Conservation (phyloP, 2,888 invertebrate species). For the Ectemnius lituratus region DNA sequence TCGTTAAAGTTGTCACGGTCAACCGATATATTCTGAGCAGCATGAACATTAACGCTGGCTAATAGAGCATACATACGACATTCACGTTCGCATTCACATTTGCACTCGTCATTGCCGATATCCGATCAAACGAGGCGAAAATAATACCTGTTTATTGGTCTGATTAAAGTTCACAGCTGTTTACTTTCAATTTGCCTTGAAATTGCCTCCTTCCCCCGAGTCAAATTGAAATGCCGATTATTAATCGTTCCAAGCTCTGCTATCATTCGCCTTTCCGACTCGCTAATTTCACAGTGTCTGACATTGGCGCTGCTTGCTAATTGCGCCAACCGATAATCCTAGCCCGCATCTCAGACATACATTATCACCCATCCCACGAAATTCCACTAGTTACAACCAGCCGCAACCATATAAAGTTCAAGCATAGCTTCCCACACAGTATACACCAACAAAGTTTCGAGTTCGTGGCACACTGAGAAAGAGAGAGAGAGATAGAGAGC, state of each 20-base stretch:
- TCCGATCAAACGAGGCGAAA: not conserved
- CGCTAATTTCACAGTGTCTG: not conserved
- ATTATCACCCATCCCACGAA: too few species aligned
- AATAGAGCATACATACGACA: too few species aligned
- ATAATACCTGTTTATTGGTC: conserved; percentile 6
- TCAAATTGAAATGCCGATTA: conserved; percentile 4
- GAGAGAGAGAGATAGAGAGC: not conserved
- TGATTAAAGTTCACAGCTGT: conserved; percentile 4
- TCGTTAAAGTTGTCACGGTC: conserved; percentile 40
- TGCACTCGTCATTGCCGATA: too few species aligned
- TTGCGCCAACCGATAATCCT: too few species aligned
- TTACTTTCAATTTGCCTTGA: conserved; percentile 12
- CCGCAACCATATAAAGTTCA: too few species aligned
- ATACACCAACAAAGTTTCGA: not conserved
- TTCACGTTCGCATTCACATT: too few species aligned
- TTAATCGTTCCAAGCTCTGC: not conserved
- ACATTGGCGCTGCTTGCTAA: too few species aligned
- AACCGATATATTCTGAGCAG: conserved; percentile 42
- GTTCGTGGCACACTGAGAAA: not conserved
- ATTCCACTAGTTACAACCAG: too few species aligned
- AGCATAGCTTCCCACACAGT: too few species aligned
- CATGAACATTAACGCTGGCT: too few species aligned
- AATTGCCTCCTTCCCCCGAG: conserved; percentile 1
- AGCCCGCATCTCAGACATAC: too few species aligned
- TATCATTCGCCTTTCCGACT: not conserved